Evolutionary conservation across 30 jellyfish, hydroid and myxozoan species (phyloP).

Genomic region (Aurelia coerulea): DNA sequence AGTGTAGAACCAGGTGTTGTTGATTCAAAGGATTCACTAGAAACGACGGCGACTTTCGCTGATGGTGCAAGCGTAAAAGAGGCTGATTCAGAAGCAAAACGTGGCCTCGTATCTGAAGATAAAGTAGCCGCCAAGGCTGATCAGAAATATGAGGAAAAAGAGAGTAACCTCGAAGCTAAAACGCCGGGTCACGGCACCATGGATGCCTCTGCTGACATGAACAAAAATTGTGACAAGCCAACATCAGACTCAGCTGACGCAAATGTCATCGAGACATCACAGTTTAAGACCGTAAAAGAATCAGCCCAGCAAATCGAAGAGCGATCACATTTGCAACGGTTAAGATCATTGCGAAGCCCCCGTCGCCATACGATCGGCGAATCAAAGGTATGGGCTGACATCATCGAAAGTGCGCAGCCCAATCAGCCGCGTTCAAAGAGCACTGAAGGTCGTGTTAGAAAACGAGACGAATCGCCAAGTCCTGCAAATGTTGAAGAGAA

Average conservation of each 20-base stretch:
- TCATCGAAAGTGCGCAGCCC: not conserved
- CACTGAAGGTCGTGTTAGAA: conserved; percentile 16
- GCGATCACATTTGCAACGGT: conserved; percentile 14
- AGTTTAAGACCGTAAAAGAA: conserved; percentile 60
- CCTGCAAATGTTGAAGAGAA: conserved; percentile 4
- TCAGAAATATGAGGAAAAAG: not conserved
- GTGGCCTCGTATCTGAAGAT: not conserved
- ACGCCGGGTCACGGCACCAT: too few relatives aligned
- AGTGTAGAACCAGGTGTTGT: too few relatives aligned
- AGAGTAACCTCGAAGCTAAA: not conserved
- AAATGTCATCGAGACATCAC: conserved; percentile 50
- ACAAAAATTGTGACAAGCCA: not conserved
- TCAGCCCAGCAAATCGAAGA: conserved; percentile 58
- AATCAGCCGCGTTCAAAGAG: conserved; percentile 32
- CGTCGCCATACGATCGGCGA: conserved; percentile 74
- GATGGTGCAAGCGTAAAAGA: too few relatives aligned
- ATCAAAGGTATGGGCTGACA: conserved; percentile 15
- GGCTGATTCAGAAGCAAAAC: too few relatives aligned
- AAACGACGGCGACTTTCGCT: too few relatives aligned
- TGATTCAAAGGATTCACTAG: too few relatives aligned
- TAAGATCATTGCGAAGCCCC: conserved; percentile 55
- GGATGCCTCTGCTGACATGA: too few relatives aligned
- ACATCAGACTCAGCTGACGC: not conserved
- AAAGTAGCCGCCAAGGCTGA: not conserved
- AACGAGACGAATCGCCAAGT: conserved; percentile 25